A percentile compares a stretch with the other conserved stretches of the same genome.
phyloP scores from a whole-genome alignment of 2,113 vertebrate genomes.

The Telmatochromis sp. region DNA sequence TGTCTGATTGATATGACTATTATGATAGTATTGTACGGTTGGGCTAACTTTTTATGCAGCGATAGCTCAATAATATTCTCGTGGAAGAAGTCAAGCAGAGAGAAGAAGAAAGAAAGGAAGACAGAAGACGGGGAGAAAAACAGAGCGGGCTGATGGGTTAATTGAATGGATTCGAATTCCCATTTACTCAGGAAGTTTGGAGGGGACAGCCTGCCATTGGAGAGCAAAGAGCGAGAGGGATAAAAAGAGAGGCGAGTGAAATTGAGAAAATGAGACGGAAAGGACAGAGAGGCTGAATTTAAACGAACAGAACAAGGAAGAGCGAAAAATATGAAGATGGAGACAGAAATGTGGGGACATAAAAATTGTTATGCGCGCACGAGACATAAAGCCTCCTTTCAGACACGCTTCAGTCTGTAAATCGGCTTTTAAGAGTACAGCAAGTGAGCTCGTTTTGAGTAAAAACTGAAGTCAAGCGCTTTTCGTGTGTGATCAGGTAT shows the following conservation, averaged over 20 bases:
- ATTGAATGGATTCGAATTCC: constrained; percentile 22
- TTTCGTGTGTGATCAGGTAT: accelerated
- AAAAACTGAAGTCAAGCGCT: neutral
- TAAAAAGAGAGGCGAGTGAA: neutral
- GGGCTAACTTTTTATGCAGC: neutral
- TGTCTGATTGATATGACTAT: neutral
- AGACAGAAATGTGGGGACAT: neutral
- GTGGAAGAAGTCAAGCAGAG: neutral
- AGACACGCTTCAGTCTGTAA: neutral
- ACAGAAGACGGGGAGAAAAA: neutral
- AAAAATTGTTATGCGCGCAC: neutral
- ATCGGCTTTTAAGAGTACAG: neutral
- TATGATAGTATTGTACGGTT: neutral
- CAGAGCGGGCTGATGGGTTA: neutral
- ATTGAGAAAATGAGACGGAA: neutral
- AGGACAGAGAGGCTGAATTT: neutral
- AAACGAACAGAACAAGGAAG: neutral
- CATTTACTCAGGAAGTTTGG: neutral
- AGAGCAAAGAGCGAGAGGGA: neutral
- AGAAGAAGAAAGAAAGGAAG: neutral
- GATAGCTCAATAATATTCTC: neutral
- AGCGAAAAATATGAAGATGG: neutral
- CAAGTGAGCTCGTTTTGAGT: neutral
- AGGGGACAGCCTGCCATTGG: neutral
- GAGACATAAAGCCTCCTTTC: neutral